These are phyloP conservation scores for Zenarchopterus dispar DNA, from an alignment of 2,797 vertebrate species.

Conservation along the genomic window DNA sequence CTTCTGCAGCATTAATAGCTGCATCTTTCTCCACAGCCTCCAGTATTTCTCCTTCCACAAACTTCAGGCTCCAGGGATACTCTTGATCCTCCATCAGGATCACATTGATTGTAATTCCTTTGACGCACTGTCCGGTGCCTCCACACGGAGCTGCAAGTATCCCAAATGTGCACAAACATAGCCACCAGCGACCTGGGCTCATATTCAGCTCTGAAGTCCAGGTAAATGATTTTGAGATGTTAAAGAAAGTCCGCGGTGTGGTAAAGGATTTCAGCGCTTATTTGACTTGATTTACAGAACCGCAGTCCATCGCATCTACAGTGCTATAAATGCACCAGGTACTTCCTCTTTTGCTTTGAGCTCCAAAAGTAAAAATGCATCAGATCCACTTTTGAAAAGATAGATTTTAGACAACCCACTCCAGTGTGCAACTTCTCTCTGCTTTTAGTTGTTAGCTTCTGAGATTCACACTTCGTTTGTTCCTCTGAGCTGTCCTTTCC, in stretches of 20 bases:
- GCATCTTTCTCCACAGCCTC: conserved; percentile 70
- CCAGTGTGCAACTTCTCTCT: neutral
- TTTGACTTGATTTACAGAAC: neutral
- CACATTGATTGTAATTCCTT: conserved; percentile 83
- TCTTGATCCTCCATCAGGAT: conserved; percentile 87
- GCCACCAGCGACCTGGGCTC: conserved; percentile 30
- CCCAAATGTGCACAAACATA: conserved; percentile 39
- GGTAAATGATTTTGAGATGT: neutral
- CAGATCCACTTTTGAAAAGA: neutral
- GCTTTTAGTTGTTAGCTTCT: neutral
- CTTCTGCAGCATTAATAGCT: conserved; percentile 51
- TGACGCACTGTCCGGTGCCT: conserved; percentile 39
- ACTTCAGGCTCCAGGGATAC: conserved; percentile 78
- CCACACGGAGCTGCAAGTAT: conserved; percentile 17
- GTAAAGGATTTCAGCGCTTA: neutral
- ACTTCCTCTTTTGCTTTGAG: conserved; percentile 2
- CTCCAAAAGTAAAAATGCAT: neutral
- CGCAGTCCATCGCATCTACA: neutral
- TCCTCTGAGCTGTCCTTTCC: conserved; percentile 32
- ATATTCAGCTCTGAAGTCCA: conserved; percentile 33
- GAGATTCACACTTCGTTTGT: conserved; percentile 19
- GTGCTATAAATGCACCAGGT: neutral
- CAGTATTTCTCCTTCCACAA: conserved; percentile 75
- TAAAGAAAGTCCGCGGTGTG: conserved; percentile 16
- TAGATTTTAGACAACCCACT: neutral